phyloP scores from a whole-genome alignment of 2,797 vertebrate genomes.

The Lerista edwardsae region DNA sequence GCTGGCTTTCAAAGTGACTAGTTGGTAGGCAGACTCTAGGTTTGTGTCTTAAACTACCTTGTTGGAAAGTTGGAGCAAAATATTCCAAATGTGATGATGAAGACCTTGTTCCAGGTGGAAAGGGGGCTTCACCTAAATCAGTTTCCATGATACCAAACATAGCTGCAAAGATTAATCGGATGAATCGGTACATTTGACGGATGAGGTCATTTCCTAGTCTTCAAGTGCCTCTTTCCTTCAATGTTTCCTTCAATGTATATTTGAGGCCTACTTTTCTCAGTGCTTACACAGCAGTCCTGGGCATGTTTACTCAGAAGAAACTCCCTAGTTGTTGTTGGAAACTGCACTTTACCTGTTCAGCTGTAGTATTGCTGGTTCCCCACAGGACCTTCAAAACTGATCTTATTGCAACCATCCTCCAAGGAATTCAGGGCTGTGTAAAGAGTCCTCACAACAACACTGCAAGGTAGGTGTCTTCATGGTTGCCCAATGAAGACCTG shows the following conservation, averaged over 20 bases:
- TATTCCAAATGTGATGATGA: slow-evolving; percentile 9
- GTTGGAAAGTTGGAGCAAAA: slow-evolving; percentile 13
- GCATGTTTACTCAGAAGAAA: no score
- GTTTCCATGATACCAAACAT: neutral
- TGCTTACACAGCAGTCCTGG: neutral
- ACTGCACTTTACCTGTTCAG: neutral
- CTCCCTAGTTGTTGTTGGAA: neutral
- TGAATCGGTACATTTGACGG: neutral
- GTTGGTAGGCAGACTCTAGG: neutral
- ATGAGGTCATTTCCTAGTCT: neutral
- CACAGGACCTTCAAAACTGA: no score
- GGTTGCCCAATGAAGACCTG: no score
- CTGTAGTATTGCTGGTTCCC: neutral
- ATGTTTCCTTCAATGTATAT: no score
- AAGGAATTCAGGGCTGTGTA: no score
- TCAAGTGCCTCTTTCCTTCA: neutral
- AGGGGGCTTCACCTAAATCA: neutral
- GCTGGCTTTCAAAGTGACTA: fast-evolving
- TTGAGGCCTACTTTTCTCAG: neutral
- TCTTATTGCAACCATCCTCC: no score
- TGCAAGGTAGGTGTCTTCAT: no score
- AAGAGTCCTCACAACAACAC: no score
- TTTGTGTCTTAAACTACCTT: neutral
- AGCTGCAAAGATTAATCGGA: neutral
- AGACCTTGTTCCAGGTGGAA: fast-evolving